A percentile compares a stretch with the other conserved stretches of the same genome.
Conservation (phyloP, 2,113 vertebrate genomes). For the Electrona antarctica region DNA sequence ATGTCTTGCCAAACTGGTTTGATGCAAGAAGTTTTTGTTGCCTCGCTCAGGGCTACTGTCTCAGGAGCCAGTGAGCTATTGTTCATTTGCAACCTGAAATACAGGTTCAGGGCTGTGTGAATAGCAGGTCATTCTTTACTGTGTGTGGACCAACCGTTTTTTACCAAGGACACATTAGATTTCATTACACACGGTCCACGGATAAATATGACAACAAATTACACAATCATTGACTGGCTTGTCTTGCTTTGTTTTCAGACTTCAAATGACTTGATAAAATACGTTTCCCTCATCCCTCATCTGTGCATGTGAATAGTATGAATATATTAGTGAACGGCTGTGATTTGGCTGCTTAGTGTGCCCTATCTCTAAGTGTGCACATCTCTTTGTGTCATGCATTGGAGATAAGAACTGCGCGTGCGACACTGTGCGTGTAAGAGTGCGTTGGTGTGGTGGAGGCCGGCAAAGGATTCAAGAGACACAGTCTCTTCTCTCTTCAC, state of each 20-base stretch:
- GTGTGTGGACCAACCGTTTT: not conserved
- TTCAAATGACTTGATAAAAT: no score
- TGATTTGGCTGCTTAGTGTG: not conserved
- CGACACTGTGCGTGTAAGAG: no score
- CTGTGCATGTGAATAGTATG: not conserved
- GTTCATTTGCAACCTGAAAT: conserved; percentile 55
- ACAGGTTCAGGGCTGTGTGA: conserved; percentile 46
- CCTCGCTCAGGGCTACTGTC: conserved; percentile 20
- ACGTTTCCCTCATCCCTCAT: conserved; percentile 1
- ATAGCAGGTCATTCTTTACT: conserved; percentile 24
- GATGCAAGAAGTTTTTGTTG: conserved; percentile 16
- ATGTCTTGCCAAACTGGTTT: conserved; percentile 38
- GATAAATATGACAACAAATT: conserved; percentile 4
- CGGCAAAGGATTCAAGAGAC: not conserved
- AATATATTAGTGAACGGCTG: not conserved
- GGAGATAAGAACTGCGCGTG: conserved; percentile 10
- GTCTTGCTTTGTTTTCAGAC: no score
- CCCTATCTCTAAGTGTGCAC: not conserved
- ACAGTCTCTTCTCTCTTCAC: no score
- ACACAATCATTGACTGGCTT: not conserved
- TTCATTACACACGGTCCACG: not conserved
- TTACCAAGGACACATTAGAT: conserved; percentile 13
- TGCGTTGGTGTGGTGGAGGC: not conserved
- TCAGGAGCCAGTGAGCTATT: conserved; percentile 15
- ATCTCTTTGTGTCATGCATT: conserved; percentile 7